Percentiles rank a stretch among this genome's conserved stretches.
Conservation (phyloP, 2,113 vertebrate species). For the Oxyura jamaicensis region DNA sequence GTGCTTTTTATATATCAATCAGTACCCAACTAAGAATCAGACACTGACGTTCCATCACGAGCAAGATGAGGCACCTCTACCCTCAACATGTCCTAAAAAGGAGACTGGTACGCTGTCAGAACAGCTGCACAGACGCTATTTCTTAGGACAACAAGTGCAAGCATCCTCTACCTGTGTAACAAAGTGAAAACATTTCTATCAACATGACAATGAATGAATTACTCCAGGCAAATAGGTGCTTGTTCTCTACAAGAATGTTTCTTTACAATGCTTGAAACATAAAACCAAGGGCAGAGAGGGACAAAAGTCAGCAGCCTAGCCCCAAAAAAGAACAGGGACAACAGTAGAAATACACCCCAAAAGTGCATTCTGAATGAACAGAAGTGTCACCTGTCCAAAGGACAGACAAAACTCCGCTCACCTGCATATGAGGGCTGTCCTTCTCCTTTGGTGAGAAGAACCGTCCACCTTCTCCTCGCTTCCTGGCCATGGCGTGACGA, state of each 20-base stretch:
- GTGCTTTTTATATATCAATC: neutral
- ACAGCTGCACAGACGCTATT: neutral
- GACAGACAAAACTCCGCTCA: neutral
- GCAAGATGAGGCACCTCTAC: neutral
- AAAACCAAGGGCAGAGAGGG: neutral
- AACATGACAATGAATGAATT: neutral
- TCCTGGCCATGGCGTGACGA: constrained; percentile 95
- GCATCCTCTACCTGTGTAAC: neutral
- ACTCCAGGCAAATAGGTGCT: neutral
- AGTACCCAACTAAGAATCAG: neutral
- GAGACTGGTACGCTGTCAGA: neutral
- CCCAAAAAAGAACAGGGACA: neutral
- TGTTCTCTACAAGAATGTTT: neutral
- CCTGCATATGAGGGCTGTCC: constrained; percentile 90
- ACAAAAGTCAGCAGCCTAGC: neutral
- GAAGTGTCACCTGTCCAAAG: neutral
- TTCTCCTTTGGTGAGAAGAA: constrained; percentile 98
- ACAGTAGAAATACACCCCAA: neutral
- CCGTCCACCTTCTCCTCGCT: constrained; percentile 93
- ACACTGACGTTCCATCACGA: neutral
- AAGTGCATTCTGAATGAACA: neutral
- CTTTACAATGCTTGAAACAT: neutral
- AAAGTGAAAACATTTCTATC: neutral
- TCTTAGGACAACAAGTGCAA: neutral
- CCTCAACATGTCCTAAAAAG: neutral